Percentiles rank a stretch among this genome's conserved stretches.
These are phyloP conservation scores for Eudorcas thomsonii DNA, from an alignment of 2,113 vertebrate species.

Conservation along the genomic window DNA sequence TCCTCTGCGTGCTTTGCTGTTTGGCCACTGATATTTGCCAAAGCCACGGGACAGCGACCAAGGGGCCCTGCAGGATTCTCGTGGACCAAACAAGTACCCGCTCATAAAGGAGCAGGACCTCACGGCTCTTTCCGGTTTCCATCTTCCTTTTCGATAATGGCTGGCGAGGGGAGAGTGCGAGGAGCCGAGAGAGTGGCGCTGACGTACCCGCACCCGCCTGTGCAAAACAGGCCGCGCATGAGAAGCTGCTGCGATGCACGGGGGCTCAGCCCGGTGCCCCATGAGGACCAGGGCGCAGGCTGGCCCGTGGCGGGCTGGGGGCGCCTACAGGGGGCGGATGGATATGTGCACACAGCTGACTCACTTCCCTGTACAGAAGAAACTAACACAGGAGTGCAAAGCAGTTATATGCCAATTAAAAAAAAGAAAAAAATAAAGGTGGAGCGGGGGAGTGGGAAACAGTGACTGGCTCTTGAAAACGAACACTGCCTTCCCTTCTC, in stretches of 20 bases:
- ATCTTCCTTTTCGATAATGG: background rate
- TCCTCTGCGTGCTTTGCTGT: background rate
- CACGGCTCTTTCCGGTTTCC: background rate
- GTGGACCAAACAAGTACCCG: background rate
- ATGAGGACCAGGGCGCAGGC: fast-evolving
- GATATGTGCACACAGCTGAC: background rate
- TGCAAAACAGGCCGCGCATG: fast-evolving
- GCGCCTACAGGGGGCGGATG: background rate
- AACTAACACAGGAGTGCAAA: background rate
- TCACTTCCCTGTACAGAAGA: background rate
- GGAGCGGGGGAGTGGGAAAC: too few relatives aligned
- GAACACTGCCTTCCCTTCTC: background rate
- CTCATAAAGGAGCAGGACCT: background rate
- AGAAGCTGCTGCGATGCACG: background rate
- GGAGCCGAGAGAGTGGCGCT: fast-evolving
- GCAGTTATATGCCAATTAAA: background rate
- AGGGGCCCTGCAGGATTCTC: background rate
- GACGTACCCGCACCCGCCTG: fast-evolving
- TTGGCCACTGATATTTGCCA: background rate
- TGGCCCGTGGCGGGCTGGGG: fast-evolving
- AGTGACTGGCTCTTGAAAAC: background rate
- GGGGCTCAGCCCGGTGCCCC: background rate
- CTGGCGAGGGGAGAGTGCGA: background rate
- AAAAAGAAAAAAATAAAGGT: background rate
- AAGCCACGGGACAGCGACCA: background rate